Conservation (phyloP, 2,888 invertebrate species). For the Maniola hyperantus region DNA sequence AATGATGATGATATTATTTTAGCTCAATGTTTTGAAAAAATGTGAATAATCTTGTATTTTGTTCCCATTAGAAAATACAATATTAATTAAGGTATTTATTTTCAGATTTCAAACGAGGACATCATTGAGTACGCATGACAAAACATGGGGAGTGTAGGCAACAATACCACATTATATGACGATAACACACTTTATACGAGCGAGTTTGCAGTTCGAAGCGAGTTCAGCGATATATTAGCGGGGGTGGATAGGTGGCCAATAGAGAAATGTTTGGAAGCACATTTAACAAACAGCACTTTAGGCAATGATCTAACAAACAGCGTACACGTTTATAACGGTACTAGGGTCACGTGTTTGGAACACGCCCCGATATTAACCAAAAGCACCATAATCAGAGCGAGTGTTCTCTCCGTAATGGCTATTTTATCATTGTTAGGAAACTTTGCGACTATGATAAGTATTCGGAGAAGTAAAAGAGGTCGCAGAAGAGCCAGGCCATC, state of each 20-base stretch:
- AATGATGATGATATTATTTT: too few species aligned
- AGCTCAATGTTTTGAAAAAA: too few species aligned
- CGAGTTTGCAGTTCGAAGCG: conserved; percentile 53
- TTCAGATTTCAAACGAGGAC: conserved; percentile 53
- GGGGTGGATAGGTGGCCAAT: conserved; percentile 56
- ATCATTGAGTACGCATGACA: conserved; percentile 63
- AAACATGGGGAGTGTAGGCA: conserved; percentile 75
- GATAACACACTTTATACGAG: conserved; percentile 50
- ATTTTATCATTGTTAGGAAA: conserved; percentile 89
- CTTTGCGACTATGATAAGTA: conserved; percentile 89
- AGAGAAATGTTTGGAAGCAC: conserved; percentile 61
- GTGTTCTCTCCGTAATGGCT: conserved; percentile 87
- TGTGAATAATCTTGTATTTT: too few species aligned
- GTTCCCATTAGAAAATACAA: not conserved
- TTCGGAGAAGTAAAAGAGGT: conserved; percentile 84
- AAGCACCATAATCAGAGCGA: conserved; percentile 84
- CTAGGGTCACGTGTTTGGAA: conserved; percentile 73
- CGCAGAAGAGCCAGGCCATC: conserved; percentile 82
- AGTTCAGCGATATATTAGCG: conserved; percentile 49
- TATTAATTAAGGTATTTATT: conserved; percentile 37
- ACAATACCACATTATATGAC: conserved; percentile 76
- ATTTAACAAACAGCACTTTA: conserved; percentile 56
- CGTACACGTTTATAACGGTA: conserved; percentile 60
- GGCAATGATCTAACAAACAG: conserved; percentile 51
- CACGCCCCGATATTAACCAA: conserved; percentile 87